Evolutionary conservation across 1,140 invertebrate genomes (phyloP).

Genomic region (Bombus cullumanus): DNA sequence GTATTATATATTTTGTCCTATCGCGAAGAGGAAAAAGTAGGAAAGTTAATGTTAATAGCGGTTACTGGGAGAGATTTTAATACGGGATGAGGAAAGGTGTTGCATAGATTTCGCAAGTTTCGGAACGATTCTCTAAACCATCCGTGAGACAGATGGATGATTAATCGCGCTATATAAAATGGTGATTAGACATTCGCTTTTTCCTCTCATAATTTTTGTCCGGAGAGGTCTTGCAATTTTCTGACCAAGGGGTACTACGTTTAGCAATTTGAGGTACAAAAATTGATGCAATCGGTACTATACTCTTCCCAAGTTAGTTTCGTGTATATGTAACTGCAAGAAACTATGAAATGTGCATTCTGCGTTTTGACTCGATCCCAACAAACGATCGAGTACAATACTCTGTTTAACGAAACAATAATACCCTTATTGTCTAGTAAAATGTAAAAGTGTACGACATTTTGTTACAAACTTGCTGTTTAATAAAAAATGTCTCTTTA

Average conservation of each 20-base stretch:
- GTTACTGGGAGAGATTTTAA: conserved; percentile 5
- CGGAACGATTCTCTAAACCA: conserved; percentile 1
- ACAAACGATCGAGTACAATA: no score
- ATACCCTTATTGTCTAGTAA: no score
- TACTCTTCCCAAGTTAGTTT: no score
- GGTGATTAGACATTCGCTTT: conserved; percentile 18
- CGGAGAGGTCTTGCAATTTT: background rate
- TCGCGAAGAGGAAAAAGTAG: no score
- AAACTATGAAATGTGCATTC: no score
- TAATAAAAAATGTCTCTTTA: no score
- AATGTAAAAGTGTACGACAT: no score
- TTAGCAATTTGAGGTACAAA: background rate
- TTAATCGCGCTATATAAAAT: conserved; percentile 4
- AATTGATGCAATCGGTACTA: background rate
- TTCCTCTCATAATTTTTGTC: background rate
- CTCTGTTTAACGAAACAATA: no score
- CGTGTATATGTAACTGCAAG: background rate
- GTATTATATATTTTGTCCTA: background rate
- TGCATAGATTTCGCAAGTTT: background rate
- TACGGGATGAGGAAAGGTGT: background rate
- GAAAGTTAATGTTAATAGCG: background rate
- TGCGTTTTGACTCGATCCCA: no score
- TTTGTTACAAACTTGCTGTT: no score
- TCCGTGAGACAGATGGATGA: background rate
- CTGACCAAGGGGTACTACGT: background rate